These are phyloP conservation scores for Thalpophila matura DNA, from an alignment of 2,888 invertebrate genomes.

Conservation along the genomic window DNA sequence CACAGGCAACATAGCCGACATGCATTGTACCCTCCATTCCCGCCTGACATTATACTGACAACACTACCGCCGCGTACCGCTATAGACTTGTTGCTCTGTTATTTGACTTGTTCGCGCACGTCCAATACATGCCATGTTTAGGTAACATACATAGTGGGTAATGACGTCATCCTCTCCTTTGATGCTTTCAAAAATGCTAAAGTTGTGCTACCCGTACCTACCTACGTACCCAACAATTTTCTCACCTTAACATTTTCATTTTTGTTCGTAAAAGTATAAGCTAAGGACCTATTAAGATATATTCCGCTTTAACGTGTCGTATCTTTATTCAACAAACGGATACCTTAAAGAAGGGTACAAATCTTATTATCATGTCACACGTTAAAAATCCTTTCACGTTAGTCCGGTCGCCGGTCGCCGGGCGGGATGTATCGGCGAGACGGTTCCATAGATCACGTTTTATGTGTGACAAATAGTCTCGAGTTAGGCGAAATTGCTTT, in stretches of 20 bases:
- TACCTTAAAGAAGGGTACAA: constrained; percentile 45
- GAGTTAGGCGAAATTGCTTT: constrained; percentile 89
- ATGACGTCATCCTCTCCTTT: constrained; percentile 24
- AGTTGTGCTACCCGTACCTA: background rate
- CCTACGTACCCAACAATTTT: background rate
- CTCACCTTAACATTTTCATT: background rate
- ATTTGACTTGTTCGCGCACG: constrained; percentile 61
- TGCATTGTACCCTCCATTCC: constrained; percentile 76
- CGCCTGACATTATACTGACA: constrained; percentile 73
- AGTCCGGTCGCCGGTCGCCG: constrained; percentile 56
- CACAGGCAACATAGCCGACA: constrained; percentile 70
- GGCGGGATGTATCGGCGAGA: constrained; percentile 75
- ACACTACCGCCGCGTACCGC: constrained; percentile 61
- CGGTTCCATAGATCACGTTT: constrained; percentile 85
- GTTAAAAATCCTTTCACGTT: constrained; percentile 69
- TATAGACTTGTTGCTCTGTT: constrained; percentile 76
- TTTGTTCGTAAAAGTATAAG: background rate
- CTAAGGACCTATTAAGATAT: constrained; percentile 4
- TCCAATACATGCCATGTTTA: constrained; percentile 49
- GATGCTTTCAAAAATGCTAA: background rate
- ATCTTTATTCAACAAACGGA: constrained; percentile 38
- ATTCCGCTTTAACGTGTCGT: constrained; percentile 7
- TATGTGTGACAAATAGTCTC: constrained; percentile 90
- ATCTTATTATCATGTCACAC: constrained; percentile 65
- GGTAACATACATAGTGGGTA: constrained; percentile 26